Evolutionary conservation across 2,113 vertebrate species (phyloP).

Genomic region (Cheirogaleus medius): DNA sequence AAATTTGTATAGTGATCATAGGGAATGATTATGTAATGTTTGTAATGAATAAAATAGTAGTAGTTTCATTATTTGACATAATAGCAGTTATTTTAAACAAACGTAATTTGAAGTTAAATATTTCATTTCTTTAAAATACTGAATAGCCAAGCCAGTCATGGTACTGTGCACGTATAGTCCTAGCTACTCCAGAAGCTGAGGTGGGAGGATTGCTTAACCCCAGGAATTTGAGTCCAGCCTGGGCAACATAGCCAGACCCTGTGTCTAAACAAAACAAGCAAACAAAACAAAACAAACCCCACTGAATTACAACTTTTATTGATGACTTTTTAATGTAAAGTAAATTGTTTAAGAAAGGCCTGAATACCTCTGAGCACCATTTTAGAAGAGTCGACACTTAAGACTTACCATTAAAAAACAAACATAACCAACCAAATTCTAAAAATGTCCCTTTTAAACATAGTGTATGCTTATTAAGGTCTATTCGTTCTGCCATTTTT

Average conservation of each 20-base stretch:
- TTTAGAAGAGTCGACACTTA: constrained; percentile 36
- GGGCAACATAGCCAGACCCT: too few relatives aligned
- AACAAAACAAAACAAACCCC: too few relatives aligned
- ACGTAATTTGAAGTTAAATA: constrained; percentile 65
- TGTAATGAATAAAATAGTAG: constrained; percentile 47
- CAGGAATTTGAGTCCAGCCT: too few relatives aligned
- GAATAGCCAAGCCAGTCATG: background rate
- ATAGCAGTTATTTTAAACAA: constrained; percentile 41
- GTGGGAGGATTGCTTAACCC: too few relatives aligned
- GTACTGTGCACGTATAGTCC: too few relatives aligned
- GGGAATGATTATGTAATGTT: constrained; percentile 35
- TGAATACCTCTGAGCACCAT: background rate
- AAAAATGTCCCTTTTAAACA: constrained; percentile 35
- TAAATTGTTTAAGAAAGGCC: constrained; percentile 41
- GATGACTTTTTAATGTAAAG: constrained; percentile 57
- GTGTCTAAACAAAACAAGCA: too few relatives aligned
- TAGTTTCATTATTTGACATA: constrained; percentile 55
- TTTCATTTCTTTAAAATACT: constrained; percentile 55
- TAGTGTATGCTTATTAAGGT: background rate
- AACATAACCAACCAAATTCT: background rate
- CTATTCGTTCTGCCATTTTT: background rate
- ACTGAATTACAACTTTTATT: background rate
- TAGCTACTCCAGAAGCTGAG: too few relatives aligned
- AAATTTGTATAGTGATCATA: constrained; percentile 51
- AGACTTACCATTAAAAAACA: constrained; percentile 41